A percentile compares a stretch with the other conserved stretches of the same genome.
phyloP scores from a whole-genome alignment of 2,888 invertebrate species.

The Belgica antarctica region DNA sequence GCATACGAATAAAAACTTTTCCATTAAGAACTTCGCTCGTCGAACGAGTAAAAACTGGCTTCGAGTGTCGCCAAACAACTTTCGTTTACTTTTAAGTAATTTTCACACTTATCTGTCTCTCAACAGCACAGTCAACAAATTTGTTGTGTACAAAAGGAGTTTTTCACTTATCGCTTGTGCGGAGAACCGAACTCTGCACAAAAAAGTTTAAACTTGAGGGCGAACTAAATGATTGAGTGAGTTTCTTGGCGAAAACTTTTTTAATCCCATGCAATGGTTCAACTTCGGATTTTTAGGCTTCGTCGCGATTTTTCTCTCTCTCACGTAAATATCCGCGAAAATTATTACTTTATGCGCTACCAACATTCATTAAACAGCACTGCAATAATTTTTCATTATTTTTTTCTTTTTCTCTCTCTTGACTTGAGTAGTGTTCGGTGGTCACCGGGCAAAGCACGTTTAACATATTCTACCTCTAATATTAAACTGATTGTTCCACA shows the following conservation, averaged over 20 bases:
- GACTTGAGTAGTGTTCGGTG: background rate
- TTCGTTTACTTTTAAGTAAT: background rate
- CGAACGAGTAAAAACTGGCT: background rate
- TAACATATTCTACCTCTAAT: constrained; percentile 39
- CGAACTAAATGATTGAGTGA: background rate
- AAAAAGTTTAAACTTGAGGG: background rate
- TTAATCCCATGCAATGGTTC: constrained; percentile 2
- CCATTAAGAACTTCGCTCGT: constrained; percentile 11
- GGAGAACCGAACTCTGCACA: no score
- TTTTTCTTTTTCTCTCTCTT: constrained; percentile 20
- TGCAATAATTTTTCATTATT: constrained; percentile 34
- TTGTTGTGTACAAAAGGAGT: background rate
- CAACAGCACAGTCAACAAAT: background rate
- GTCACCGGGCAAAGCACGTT: constrained; percentile 33
- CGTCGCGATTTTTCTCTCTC: constrained; percentile 1
- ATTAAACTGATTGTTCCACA: constrained; percentile 35
- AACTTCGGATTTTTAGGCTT: background rate
- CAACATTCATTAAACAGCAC: constrained; percentile 15
- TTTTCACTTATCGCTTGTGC: no score
- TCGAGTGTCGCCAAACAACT: background rate
- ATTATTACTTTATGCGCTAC: background rate
- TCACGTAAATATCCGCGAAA: background rate
- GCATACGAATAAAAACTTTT: background rate
- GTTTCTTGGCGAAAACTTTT: background rate
- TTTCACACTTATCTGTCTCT: background rate